A percentile compares a stretch with the other conserved stretches of the same genome.
These are phyloP conservation scores for Cervus canadensis DNA, from an alignment of 2,113 vertebrate genomes.

Conservation along the genomic window DNA sequence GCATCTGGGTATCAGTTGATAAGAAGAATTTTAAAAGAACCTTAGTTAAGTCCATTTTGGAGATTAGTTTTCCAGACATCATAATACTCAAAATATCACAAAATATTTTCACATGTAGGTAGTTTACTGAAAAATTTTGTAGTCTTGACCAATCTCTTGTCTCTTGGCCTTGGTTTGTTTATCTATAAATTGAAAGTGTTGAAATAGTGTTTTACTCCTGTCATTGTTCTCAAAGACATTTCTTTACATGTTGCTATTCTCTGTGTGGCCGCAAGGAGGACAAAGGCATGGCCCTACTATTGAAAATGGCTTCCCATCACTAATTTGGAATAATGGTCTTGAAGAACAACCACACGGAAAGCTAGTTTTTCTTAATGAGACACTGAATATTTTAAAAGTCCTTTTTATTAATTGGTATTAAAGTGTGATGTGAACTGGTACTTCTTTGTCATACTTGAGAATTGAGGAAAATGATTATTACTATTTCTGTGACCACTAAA, in stretches of 20 bases:
- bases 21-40: background rate
- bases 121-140: background rate
- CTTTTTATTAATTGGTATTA: conserved; percentile 50
- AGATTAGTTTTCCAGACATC: background rate
- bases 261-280: conserved; percentile 59
- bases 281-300: background rate
- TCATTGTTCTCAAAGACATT: background rate
- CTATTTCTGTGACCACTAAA: conserved; percentile 32
- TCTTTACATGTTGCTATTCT: conserved; percentile 16
- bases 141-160: background rate
- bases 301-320: background rate
- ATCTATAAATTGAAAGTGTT: background rate
- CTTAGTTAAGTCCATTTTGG: background rate
- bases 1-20: background rate
- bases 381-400: conserved; percentile 32
- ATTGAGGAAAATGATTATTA: conserved; percentile 36
- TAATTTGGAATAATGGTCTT: background rate
- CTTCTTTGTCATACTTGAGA: conserved; percentile 47
- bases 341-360: background rate
- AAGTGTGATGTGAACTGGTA: conserved; percentile 25
- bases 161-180: background rate
- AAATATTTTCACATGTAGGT: background rate
- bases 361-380: conserved; percentile 32
- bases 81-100: background rate
- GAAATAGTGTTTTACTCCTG: background rate